phyloP scores from a whole-genome alignment of 2,888 invertebrate genomes.

The Cerastoderma edule region DNA sequence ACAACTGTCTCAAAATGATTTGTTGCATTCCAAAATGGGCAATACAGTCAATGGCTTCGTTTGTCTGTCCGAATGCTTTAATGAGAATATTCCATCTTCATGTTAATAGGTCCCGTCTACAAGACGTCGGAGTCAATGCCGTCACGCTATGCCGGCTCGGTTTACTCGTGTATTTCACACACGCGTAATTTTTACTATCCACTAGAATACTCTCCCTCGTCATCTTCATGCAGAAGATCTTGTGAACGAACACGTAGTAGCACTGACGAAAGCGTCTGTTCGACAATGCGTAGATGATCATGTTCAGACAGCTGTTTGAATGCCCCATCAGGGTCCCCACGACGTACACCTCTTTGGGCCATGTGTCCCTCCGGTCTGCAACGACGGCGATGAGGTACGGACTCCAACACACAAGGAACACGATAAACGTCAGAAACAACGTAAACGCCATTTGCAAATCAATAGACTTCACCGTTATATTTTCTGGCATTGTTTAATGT shows the following conservation, averaged over 20 bases:
- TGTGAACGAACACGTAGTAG: slow-evolving; percentile 54
- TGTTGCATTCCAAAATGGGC: too few species aligned
- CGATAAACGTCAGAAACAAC: slow-evolving; percentile 68
- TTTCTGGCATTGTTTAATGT: too few species aligned
- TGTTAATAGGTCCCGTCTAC: background rate
- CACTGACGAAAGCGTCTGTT: slow-evolving; percentile 67
- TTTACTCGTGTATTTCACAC: slow-evolving; percentile 39
- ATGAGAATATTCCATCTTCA: too few species aligned
- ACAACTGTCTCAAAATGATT: too few species aligned
- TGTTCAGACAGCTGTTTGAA: slow-evolving; percentile 70
- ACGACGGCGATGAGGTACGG: slow-evolving; percentile 64
- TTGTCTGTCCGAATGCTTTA: too few species aligned
- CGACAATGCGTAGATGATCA: slow-evolving; percentile 67
- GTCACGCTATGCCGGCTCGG: slow-evolving; percentile 13
- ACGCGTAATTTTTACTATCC: slow-evolving; percentile 29
- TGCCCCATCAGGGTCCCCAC: slow-evolving; percentile 67
- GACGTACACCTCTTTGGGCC: slow-evolving; percentile 67
- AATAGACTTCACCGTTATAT: slow-evolving; percentile 41
- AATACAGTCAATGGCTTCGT: too few species aligned
- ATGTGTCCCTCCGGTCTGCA: slow-evolving; percentile 59
- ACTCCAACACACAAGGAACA: slow-evolving; percentile 69
- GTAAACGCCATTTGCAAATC: slow-evolving; percentile 68
- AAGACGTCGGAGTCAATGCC: slow-evolving; percentile 1
- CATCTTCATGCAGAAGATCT: slow-evolving; percentile 44
- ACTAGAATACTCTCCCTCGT: slow-evolving; percentile 40